Evolutionary conservation across 1,140 invertebrate genomes (phyloP), one percentile per base, ranked within the genome.

Genomic region (Aphelenchoides besseyi): DNA sequence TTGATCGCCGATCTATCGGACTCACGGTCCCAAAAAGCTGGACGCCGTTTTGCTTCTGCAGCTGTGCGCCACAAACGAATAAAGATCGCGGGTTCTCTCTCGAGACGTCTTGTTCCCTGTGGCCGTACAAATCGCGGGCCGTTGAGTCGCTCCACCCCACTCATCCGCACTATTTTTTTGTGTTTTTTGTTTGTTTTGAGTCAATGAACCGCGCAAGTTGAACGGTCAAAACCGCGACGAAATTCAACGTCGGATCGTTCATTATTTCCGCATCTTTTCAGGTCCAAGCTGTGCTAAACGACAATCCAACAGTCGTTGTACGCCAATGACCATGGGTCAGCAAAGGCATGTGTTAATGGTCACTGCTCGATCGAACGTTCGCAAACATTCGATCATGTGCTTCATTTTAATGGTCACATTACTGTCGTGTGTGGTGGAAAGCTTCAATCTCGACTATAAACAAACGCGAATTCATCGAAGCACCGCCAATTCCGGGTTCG

Each of bases 401-500:
- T 8, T 59, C 18, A 8, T 59, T 33, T 5, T 59, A 5, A 28
- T 59, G 5, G 18, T 59, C 18, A 33, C 5, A 33, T 33, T 66
- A 41, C 32, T 66, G 16, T 23, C 32, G 30, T 16, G 1, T 0
- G 0, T 29, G 1, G 36, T 12, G 12, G 36, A 63, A 26, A 82
- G 79, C 18, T 88, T 87, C 77, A 88, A 88, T 82, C 81, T 88
- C 71, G 88, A 88, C 78, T 79, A 84, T 18, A 79, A 86, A 54
- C 81, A 82, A 48, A 82, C 82, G n/a, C 74, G 86, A 12, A 80
- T 84, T 23, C 85, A 87, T 69, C 74, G 81, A 3, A 86, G 87
- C 1, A 76, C 83, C 0, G 69, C 74, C 2, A 85, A 82, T 8
- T 86, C 86, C 59, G 87, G 87, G 83, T 88, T 89, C 75, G 88